A percentile compares a stretch with the other conserved stretches of the same genome.
Evolutionary conservation across 2,888 invertebrate species (phyloP).

Genomic region (Acronicta aceris): DNA sequence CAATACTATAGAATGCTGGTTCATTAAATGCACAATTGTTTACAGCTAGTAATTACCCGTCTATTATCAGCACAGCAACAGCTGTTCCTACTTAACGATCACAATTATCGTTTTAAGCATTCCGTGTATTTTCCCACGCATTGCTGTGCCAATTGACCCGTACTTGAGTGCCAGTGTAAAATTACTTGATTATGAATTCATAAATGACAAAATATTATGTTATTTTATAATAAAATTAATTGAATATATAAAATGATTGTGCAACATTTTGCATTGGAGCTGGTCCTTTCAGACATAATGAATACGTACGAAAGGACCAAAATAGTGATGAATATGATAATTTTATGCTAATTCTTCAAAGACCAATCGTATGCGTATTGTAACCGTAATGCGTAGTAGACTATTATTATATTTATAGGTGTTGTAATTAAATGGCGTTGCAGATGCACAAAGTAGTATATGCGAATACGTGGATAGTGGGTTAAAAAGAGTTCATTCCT

Average conservation of each 20-base stretch:
- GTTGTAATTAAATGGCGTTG: too few species aligned
- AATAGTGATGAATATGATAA: not conserved
- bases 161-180: constrained; percentile 34
- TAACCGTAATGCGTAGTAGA: too few species aligned
- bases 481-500: too few species aligned
- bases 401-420: too few species aligned
- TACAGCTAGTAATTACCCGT: constrained; percentile 38
- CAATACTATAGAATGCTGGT: constrained; percentile 35
- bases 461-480: too few species aligned
- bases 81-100: constrained; percentile 46
- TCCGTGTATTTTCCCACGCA: constrained; percentile 50
- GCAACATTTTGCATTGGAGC: not conserved
- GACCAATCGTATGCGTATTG: too few species aligned
- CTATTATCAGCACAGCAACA: constrained; percentile 45
- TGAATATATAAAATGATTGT: not conserved
- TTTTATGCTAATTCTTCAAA: too few species aligned
- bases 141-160: constrained; percentile 48
- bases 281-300: not conserved
- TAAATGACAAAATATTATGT: constrained; percentile 24
- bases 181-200: constrained; percentile 39
- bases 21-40: constrained; percentile 45
- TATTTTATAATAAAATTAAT: constrained; percentile 11
- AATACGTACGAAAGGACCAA: not conserved
- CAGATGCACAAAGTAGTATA: too few species aligned
- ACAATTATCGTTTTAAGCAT: constrained; percentile 45